Evolutionary conservation across 2,888 invertebrate species (phyloP).

Genomic region (Panorpa germanica): DNA sequence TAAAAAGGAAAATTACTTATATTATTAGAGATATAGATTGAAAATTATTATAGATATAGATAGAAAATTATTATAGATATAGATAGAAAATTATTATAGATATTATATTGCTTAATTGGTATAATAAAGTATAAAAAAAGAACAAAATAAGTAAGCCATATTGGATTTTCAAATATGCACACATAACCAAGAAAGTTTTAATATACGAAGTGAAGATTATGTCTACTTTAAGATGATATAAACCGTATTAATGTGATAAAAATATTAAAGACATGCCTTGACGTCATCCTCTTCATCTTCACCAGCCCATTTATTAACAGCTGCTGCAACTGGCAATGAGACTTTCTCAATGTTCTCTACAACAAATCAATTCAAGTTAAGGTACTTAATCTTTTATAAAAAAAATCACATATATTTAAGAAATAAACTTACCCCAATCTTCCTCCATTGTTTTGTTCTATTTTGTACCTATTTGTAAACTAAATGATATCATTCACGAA

Average conservation of each 20-base stretch:
- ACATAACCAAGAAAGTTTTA: conserved; percentile 13
- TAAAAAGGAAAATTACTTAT: conserved; percentile 21
- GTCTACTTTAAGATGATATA: conserved; percentile 9
- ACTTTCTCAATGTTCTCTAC: conserved; percentile 46
- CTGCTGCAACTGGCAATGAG: conserved; percentile 40
- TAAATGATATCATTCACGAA: no score
- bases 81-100: not conserved
- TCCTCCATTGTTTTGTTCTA: no score
- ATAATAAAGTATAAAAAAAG: conserved; percentile 9
- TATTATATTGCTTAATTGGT: not conserved
- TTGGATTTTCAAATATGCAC: conserved; percentile 18
- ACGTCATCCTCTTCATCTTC: conserved; percentile 77
- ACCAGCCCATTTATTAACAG: conserved; percentile 66
- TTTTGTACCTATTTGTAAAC: no score
- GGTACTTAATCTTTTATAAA: conserved; percentile 8
- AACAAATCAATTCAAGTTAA: conserved; percentile 16
- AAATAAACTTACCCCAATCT: conserved; percentile 41
- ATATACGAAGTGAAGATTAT: conserved; percentile 8
- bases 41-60: no score
- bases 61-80: not conserved
- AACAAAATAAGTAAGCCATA: conserved; percentile 8
- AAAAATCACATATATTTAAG: conserved; percentile 10
- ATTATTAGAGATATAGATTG: no score
- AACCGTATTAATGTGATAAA: conserved; percentile 2
- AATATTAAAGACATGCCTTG: conserved; percentile 35